Base-by-base conservation (phyloP, 2,797 vertebrate genomes). In the Molossus alvarezi region DNA sequence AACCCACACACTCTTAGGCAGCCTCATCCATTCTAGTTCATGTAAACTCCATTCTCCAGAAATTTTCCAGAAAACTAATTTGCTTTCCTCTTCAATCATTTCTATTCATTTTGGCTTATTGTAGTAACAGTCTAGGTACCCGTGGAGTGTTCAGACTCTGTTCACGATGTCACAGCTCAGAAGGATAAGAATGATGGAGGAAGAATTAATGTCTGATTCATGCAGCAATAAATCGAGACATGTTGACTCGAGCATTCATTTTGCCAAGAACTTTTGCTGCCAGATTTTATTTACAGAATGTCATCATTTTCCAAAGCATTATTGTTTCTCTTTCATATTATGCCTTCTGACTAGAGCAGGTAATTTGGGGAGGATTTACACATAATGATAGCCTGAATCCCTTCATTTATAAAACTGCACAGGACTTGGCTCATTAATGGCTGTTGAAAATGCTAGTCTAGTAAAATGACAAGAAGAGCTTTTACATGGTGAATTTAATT, bases 281-380 rank as follows among this genome's bases (percentile, higher is more conserved):
- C 91, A 96, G 79, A 97, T 97, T 98, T 97, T 98, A 98, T 96
- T 98, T 91, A 97, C 71, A 97, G 96, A 97, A 97, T 96, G 83
- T 97, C 95, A 97, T 96, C 86, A 96, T 95, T 97, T 97, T 98
- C 96, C 94, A 93, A 98, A 97, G 90, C 64, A 96, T 92, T 96
- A 92, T 96, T 37, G n/a, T 91, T 98, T 94, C 95, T 90, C 96
- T 97, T 98, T 97, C 96, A 97, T 97, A 97, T 96, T 79, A 3
- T 51, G 45, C 25, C 21, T 88, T 93, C 90, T 87, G 94, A 97
- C 88, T 92, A 95, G 29, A 97, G 96, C 75, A 94, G 0, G 48
- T 85, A 95, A 92, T 84, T 95, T 96, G 93, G 96, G 95, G 93
- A 97, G 48, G 51, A 81, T 71, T 98, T 97, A 88, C 90, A 97